Conservation (phyloP, 2,797 vertebrate genomes). For the Chelmon rostratus region DNA sequence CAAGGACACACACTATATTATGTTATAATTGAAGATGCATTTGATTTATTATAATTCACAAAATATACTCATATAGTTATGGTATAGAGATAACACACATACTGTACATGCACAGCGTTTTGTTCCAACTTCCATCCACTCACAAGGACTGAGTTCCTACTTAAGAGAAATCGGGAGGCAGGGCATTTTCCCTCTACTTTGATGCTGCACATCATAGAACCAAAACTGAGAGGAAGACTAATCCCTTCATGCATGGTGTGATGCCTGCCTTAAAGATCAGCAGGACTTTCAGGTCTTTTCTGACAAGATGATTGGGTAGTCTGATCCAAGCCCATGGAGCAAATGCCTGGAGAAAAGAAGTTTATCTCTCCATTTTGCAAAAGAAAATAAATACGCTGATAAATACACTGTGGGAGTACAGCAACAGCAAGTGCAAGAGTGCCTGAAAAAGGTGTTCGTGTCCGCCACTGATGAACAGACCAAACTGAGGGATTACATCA, state of each 20-base stretch:
- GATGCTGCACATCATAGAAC: constrained; percentile 13
- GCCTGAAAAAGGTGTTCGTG: neutral
- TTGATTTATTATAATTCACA: neutral
- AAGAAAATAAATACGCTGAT: no score
- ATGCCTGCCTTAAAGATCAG: neutral
- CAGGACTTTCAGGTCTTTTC: constrained; percentile 5
- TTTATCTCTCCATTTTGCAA: neutral
- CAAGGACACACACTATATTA: neutral
- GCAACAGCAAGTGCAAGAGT: neutral
- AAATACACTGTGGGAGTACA: neutral
- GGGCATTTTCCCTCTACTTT: neutral
- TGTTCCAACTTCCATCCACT: neutral
- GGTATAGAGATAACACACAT: neutral
- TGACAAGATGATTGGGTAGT: constrained; percentile 7
- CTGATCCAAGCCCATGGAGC: neutral
- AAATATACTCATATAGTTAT: neutral
- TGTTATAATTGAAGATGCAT: neutral
- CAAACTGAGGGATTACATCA: neutral
- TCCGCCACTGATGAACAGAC: neutral
- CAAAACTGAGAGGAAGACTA: neutral
- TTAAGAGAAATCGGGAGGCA: neutral
- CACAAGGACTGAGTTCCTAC: neutral
- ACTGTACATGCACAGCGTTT: neutral
- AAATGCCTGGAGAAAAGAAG: constrained; percentile 1
- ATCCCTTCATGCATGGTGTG: constrained; percentile 8